Conservation (phyloP, 2,888 invertebrate genomes). For the Chrysolina haemoptera region DNA sequence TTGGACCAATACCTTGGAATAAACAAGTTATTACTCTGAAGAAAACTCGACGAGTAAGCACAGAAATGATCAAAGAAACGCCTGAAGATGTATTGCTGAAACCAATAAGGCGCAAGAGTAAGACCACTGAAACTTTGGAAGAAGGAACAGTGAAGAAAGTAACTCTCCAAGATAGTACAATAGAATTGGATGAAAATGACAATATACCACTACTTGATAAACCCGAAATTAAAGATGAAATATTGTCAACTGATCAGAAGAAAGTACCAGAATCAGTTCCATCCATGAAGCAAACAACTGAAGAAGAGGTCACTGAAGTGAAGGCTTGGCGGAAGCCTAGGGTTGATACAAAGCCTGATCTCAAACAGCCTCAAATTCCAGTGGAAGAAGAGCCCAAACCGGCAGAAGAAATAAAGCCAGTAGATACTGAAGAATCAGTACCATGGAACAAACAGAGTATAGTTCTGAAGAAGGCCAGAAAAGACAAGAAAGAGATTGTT, state of each 20-base stretch:
- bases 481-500: conserved; percentile 66
- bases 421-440: conserved; percentile 63
- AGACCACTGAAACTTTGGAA: conserved; percentile 63
- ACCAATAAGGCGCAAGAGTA: conserved; percentile 32
- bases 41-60: conserved; percentile 38
- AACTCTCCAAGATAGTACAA: conserved; percentile 64
- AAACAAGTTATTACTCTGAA: conserved; percentile 29
- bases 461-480: conserved; percentile 68
- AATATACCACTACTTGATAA: conserved; percentile 29
- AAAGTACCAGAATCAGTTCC: conserved; percentile 61
- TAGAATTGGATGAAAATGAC: conserved; percentile 66
- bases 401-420: conserved; percentile 32
- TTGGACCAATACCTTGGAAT: conserved; percentile 71
- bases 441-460: conserved; percentile 79
- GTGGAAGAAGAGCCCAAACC: conserved; percentile 20
- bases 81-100: conserved; percentile 49
- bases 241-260: conserved; percentile 48
- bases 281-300: not conserved
- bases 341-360: conserved; percentile 45
- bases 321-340: conserved; percentile 51
- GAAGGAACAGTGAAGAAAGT: conserved; percentile 46
- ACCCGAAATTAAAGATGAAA: conserved; percentile 56
- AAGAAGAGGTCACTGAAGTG: conserved; percentile 52
- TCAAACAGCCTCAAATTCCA: conserved; percentile 24
- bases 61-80: conserved; percentile 64